Conservation (phyloP, 2,113 vertebrate species). For the Taxidea taxus region DNA sequence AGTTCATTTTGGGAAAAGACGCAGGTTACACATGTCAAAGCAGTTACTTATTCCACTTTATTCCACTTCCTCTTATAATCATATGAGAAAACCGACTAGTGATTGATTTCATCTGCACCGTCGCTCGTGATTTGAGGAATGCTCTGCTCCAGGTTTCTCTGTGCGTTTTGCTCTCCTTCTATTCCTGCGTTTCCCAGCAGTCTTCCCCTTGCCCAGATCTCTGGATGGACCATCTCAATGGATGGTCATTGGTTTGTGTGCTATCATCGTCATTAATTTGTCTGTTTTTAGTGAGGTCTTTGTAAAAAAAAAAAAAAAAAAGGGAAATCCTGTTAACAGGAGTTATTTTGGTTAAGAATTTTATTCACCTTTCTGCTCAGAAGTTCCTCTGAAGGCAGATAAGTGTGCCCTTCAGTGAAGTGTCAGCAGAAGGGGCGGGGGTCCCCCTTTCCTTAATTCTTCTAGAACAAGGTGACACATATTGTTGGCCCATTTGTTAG, state of each 20-base stretch:
- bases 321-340: background rate
- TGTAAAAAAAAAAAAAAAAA: background rate
- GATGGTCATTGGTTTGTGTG: background rate
- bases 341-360: background rate
- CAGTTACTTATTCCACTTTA: slow-evolving; percentile 38
- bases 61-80: slow-evolving; percentile 56
- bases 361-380: background rate
- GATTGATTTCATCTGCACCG: background rate
- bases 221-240: too few relatives aligned
- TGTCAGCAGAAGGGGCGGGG: accelerated
- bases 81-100: slow-evolving; percentile 44
- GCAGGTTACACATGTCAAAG: slow-evolving; percentile 58
- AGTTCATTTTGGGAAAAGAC: slow-evolving; percentile 53
- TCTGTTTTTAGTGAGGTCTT: background rate
- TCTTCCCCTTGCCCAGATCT: background rate
- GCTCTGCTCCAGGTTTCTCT: background rate
- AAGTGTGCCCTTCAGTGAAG: background rate
- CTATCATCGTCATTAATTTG: background rate
- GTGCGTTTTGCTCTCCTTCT: background rate
- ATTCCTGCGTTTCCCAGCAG: background rate
- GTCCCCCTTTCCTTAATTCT: background rate
- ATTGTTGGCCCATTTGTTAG: background rate
- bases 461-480: accelerated
- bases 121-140: background rate
- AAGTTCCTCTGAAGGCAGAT: background rate